A percentile compares a stretch with the other conserved stretches of the same genome.
Conservation (phyloP, 2,888 invertebrate species). For the Resseliella maxima region DNA sequence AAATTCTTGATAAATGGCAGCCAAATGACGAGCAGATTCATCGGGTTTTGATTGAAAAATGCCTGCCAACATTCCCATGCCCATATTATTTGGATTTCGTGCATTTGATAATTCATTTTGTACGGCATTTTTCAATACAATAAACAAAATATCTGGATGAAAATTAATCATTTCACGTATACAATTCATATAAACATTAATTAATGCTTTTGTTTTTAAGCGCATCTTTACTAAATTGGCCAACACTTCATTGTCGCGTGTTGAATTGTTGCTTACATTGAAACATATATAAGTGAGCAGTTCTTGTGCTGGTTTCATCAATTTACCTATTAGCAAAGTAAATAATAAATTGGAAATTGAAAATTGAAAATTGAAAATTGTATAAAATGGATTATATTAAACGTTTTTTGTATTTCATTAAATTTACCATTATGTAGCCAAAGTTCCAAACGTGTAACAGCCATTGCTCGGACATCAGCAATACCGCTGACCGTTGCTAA, state of each 20-base stretch:
- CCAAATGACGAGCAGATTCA: slow-evolving; percentile 83
- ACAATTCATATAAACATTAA: slow-evolving; percentile 88
- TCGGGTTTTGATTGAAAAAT: slow-evolving; percentile 89
- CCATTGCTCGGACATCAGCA: slow-evolving; percentile 73
- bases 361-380: too few species aligned
- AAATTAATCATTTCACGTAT: slow-evolving; percentile 90
- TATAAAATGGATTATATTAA: too few species aligned
- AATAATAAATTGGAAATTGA: too few species aligned
- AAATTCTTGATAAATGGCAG: slow-evolving; percentile 87
- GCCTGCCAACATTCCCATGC: slow-evolving; percentile 87
- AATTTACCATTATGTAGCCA: slow-evolving; percentile 98
- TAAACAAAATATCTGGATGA: slow-evolving; percentile 84
- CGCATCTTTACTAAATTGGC: slow-evolving; percentile 89
- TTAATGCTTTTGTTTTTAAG: slow-evolving; percentile 91
- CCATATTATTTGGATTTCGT: slow-evolving; percentile 95
- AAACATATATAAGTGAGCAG: slow-evolving; percentile 89
- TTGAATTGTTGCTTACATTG: slow-evolving; percentile 81
- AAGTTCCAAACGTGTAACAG: slow-evolving; percentile 78
- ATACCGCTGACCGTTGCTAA: slow-evolving; percentile 88
- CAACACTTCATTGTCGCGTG: slow-evolving; percentile 80
- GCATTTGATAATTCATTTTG: slow-evolving; percentile 94
- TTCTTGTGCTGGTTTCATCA: slow-evolving; percentile 73
- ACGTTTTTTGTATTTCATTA: too few species aligned
- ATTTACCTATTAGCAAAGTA: too few species aligned
- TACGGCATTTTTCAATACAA: slow-evolving; percentile 89